Conservation (phyloP, 2,888 invertebrate species). For the Drosophila koepferae region DNA sequence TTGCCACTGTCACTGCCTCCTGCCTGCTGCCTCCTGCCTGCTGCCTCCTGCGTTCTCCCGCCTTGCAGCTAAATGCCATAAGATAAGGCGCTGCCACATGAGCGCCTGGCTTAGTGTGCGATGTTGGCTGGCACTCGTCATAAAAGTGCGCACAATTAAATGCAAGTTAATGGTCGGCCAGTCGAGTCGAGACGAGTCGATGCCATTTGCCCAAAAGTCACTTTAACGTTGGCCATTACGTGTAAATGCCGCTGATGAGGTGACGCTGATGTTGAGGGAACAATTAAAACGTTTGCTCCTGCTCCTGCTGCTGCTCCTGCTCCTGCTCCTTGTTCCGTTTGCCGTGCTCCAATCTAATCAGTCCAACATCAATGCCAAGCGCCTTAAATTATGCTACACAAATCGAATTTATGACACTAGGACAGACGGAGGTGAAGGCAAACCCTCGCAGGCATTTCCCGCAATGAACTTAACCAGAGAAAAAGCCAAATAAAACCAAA, state of each 20-base stretch:
- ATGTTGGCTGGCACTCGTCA: conserved; percentile 58
- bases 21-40: not conserved
- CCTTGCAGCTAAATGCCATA: conserved; percentile 41
- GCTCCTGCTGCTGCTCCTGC: conserved; percentile 6
- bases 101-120: conserved; percentile 52
- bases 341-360: conserved; percentile 73
- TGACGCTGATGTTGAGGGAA: conserved; percentile 70
- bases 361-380: conserved; percentile 62
- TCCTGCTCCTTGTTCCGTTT: not conserved
- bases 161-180: conserved; percentile 74
- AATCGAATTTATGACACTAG: conserved; percentile 77
- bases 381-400: conserved; percentile 76
- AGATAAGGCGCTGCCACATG: conserved; percentile 74
- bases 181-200: conserved; percentile 46
- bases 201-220: conserved; percentile 65
- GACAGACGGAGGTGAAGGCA: conserved; percentile 10
- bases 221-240: conserved; percentile 76
- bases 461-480: conserved; percentile 58
- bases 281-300: conserved; percentile 67
- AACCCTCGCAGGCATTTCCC: conserved; percentile 42
- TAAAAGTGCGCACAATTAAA: conserved; percentile 81
- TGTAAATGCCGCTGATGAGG: conserved; percentile 81
- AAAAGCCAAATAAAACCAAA: conserved; percentile 64
- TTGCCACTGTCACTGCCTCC: conserved; percentile 13
- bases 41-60: not conserved